Evolutionary conservation across 2,888 invertebrate species (phyloP).

Genomic region (Lacanobia wlatinum): DNA sequence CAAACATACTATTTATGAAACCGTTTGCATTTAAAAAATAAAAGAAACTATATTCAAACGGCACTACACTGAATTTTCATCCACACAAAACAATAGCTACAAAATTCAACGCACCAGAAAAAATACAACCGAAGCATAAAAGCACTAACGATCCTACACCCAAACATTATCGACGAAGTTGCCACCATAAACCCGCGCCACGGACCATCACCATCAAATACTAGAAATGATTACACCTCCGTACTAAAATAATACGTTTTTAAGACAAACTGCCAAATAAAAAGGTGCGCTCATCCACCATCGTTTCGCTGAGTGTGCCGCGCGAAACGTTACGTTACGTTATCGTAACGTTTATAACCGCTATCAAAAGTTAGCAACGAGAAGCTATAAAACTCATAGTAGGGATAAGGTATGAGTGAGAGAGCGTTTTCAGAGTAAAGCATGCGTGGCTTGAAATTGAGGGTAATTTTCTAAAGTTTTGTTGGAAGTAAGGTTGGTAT

Average conservation of each 20-base stretch:
- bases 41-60: too few relatives aligned
- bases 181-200: slow-evolving; percentile 36
- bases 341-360: slow-evolving; percentile 81
- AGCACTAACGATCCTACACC: slow-evolving; percentile 37
- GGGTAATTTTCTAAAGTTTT: slow-evolving; percentile 39
- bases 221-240: slow-evolving; percentile 69
- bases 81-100: not conserved
- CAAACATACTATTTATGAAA: too few relatives aligned
- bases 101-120: slow-evolving; percentile 9
- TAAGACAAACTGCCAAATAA: slow-evolving; percentile 79
- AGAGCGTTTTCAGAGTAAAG: slow-evolving; percentile 36
- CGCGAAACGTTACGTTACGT: slow-evolving; percentile 74
- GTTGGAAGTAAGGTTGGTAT: not conserved
- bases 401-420: slow-evolving; percentile 43
- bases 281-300: slow-evolving; percentile 69
- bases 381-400: slow-evolving; percentile 69
- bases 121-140: slow-evolving; percentile 37
- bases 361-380: slow-evolving; percentile 77
- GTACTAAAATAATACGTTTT: slow-evolving; percentile 72
- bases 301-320: slow-evolving; percentile 62
- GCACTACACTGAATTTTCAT: not conserved
- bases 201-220: slow-evolving; percentile 71
- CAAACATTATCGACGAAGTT: slow-evolving; percentile 49
- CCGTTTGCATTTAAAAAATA: too few relatives aligned
- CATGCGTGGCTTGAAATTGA: slow-evolving; percentile 52